phyloP scores from a whole-genome alignment of 2,888 invertebrate species.

The Pristionchus arcanus region DNA sequence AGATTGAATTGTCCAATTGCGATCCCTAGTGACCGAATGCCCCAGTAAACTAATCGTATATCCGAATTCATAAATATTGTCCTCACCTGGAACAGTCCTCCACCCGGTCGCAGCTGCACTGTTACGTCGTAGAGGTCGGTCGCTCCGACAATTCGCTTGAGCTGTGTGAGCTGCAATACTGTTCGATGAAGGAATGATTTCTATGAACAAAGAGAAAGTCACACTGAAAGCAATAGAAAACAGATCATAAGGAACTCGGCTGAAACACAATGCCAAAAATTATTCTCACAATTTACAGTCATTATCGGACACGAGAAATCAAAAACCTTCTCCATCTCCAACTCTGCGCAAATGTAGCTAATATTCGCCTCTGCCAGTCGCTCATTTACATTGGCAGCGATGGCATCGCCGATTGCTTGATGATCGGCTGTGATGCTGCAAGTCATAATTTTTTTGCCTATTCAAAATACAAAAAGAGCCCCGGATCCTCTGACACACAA shows the following conservation, averaged over 20 bases:
- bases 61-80: no score
- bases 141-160: background rate
- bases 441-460: no score
- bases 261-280: no score
- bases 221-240: no score
- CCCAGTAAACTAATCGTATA: no score
- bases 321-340: constrained; percentile 18
- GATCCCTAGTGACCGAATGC: no score
- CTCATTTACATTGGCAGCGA: background rate
- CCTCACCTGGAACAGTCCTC: constrained; percentile 20
- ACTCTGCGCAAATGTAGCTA: background rate
- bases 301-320: no score
- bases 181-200: background rate
- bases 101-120: background rate
- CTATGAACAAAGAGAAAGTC: background rate
- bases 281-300: no score
- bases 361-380: background rate
- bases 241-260: no score
- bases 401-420: background rate
- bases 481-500: no score
- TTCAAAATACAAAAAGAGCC: no score
- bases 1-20: no score
- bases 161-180: background rate
- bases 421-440: background rate
- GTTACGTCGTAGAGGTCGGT: constrained; percentile 10